Conservation (phyloP, 2,888 invertebrate genomes). For the Azorinus chamasolen region DNA sequence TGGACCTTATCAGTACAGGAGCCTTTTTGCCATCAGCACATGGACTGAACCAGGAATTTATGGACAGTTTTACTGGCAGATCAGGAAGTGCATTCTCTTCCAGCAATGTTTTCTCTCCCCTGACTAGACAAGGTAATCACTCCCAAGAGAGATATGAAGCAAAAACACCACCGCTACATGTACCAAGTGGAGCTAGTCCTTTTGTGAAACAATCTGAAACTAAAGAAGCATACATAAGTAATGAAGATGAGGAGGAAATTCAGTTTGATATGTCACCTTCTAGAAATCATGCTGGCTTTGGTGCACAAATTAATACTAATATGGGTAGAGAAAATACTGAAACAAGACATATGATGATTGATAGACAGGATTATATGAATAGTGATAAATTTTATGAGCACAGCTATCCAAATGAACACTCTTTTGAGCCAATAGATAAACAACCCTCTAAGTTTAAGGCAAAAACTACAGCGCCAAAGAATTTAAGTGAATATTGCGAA, state of each 20-base stretch:
- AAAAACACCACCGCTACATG: conserved; percentile 52
- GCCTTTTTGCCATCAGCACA: conserved; percentile 55
- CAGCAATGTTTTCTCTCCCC: conserved; percentile 56
- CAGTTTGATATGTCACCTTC: conserved; percentile 55
- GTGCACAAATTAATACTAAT: neutral
- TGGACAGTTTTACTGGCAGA: conserved; percentile 58
- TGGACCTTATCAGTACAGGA: conserved; percentile 48
- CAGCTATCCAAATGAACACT: conserved; percentile 8
- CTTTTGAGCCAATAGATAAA: conserved; percentile 44
- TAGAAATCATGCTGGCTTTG: neutral
- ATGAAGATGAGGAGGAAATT: conserved; percentile 18
- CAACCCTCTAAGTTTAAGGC: conserved; percentile 8
- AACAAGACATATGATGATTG: neutral
- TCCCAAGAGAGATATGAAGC: neutral
- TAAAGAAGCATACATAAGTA: conserved; percentile 2
- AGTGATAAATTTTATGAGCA: conserved; percentile 23
- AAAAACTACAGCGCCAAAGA: conserved; percentile 35
- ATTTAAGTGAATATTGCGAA: conserved; percentile 45
- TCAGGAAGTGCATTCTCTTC: conserved; percentile 15
- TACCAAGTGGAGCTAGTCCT: conserved; percentile 46
- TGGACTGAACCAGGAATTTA: conserved; percentile 58
- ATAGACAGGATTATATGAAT: conserved; percentile 1
- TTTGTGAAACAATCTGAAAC: conserved; percentile 18
- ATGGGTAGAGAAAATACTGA: neutral
- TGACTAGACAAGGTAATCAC: conserved; percentile 6